Percentiles rank a stretch among this genome's conserved stretches.
phyloP scores from a whole-genome alignment of 1,140 invertebrate species.

The Chironomus striatipennis region DNA sequence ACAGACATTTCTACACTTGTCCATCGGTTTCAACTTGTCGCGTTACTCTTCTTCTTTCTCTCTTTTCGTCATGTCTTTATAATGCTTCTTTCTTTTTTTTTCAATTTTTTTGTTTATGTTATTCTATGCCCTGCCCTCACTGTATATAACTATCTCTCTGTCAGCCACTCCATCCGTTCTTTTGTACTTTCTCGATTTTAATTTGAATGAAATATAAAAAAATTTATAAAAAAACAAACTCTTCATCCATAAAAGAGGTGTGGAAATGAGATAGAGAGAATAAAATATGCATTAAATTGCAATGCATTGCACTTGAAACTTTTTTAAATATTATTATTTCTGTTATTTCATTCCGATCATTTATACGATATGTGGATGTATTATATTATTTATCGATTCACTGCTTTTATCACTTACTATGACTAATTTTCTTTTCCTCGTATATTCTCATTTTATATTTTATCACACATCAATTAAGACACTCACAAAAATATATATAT shows the following conservation, averaged over 20 bases:
- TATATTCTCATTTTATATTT: neutral
- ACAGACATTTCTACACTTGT: neutral
- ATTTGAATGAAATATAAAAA: neutral
- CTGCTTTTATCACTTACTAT: neutral
- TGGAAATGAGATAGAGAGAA: neutral
- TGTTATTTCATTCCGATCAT: too few species aligned
- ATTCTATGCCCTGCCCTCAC: neutral
- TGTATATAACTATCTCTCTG: neutral
- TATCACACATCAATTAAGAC: too few species aligned
- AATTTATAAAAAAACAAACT: neutral
- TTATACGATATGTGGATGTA: neutral
- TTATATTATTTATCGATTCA: neutral
- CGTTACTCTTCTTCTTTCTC: neutral
- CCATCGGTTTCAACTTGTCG: neutral
- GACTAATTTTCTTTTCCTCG: neutral
- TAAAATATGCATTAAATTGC: constrained; percentile 4
- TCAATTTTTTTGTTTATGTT: neutral
- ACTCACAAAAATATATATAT: too few species aligned
- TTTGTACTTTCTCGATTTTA: neutral
- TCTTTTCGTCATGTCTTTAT: too few species aligned
- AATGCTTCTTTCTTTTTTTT: neutral
- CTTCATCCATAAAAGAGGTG: constrained; percentile 6
- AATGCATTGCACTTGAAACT: neutral
- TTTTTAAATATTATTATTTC: neutral
- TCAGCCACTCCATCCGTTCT: constrained; percentile 11